Conservation (phyloP, 2,888 invertebrate genomes). For the Lepidochitona cinerea region DNA sequence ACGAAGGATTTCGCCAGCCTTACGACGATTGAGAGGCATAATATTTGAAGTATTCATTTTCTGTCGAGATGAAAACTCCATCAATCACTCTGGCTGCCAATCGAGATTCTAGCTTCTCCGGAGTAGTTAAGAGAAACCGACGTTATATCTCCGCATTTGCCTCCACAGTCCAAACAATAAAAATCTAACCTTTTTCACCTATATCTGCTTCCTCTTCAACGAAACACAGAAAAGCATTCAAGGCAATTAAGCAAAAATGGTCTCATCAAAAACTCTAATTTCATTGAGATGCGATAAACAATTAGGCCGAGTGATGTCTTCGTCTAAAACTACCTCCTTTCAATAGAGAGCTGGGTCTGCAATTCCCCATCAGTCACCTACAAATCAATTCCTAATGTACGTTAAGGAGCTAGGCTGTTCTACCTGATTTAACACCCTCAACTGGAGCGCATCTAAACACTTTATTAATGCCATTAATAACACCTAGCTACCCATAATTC, state of each 20-base stretch:
- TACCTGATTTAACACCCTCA: neutral
- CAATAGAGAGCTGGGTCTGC: neutral
- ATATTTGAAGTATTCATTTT: slow-evolving; percentile 7
- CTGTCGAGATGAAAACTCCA: neutral
- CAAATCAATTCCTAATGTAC: neutral
- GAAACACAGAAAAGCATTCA: neutral
- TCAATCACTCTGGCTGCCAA: neutral
- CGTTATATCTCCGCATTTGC: too few relatives aligned
- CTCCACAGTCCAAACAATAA: too few relatives aligned
- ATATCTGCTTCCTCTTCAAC: neutral
- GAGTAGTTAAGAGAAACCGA: too few relatives aligned
- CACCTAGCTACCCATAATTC: neutral
- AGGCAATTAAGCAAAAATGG: neutral
- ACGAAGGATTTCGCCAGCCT: too few relatives aligned
- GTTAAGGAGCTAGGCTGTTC: neutral
- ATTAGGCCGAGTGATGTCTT: neutral
- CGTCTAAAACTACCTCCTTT: neutral
- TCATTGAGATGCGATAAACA: neutral
- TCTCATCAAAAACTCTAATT: slow-evolving; percentile 2
- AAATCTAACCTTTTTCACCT: neutral
- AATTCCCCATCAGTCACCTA: neutral
- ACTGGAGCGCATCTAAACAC: neutral
- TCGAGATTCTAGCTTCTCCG: too few relatives aligned
- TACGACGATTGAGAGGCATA: too few relatives aligned
- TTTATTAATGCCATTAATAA: neutral